These are phyloP conservation scores for Melanophora roralis DNA, from an alignment of 2,888 invertebrate species.

Conservation along the genomic window DNA sequence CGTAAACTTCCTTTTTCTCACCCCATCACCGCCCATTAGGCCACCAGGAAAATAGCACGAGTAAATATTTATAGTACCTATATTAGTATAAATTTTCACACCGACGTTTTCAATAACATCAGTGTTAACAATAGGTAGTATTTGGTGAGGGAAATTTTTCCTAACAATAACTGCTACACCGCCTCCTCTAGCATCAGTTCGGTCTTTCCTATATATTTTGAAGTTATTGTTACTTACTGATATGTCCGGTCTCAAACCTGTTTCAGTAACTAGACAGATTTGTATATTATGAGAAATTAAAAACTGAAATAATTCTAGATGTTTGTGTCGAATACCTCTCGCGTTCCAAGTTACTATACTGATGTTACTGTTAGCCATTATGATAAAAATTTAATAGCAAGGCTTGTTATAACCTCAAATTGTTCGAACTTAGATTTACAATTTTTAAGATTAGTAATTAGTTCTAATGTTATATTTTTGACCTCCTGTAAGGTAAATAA, in stretches of 20 bases:
- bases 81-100: not conserved
- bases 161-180: constrained; percentile 4
- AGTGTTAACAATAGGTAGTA: constrained; percentile 10
- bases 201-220: constrained; percentile 19
- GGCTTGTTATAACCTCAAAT: constrained; percentile 15
- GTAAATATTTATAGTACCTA: not conserved
- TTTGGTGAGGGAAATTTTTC: not conserved
- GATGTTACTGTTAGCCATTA: constrained; percentile 3
- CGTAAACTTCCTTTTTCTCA: not conserved
- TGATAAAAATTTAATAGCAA: constrained; percentile 35
- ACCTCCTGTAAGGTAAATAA: not conserved
- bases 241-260: not conserved
- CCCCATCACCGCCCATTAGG: not conserved
- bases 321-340: constrained; percentile 8
- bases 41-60: constrained; percentile 19
- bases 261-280: constrained; percentile 20
- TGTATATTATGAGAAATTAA: not conserved
- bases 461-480: not conserved
- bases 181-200: not conserved
- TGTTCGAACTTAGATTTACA: constrained; percentile 21
- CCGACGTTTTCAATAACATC: constrained; percentile 18
- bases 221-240: constrained; percentile 11
- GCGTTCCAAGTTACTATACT: not conserved
- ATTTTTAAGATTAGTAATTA: constrained; percentile 17
- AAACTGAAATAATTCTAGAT: not conserved